These are phyloP conservation scores for Marmota flaviventris DNA, from an alignment of 2,113 vertebrate species.

Conservation along the genomic window DNA sequence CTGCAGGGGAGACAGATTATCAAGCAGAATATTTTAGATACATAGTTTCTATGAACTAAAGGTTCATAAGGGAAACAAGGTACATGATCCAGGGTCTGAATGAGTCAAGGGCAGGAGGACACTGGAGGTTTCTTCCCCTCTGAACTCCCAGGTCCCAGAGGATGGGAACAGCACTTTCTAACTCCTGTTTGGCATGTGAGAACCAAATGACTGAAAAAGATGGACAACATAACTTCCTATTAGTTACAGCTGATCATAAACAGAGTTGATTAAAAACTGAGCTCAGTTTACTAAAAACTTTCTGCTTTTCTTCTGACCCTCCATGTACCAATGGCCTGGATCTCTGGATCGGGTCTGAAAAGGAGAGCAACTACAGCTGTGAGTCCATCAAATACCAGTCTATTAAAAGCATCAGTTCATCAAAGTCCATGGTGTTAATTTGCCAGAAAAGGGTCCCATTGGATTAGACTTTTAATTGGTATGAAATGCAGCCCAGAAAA, in stretches of 20 bases:
- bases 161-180: neutral
- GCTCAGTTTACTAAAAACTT: neutral
- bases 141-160: neutral
- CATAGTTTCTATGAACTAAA: neutral
- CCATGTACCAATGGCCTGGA: neutral
- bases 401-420: slow-evolving; percentile 88
- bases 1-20: neutral
- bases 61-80: neutral
- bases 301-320: neutral
- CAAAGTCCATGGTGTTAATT: slow-evolving; percentile 87
- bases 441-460: slow-evolving; percentile 84
- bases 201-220: neutral
- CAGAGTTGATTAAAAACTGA: neutral
- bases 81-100: too few relatives aligned
- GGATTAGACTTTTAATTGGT: slow-evolving; percentile 85
- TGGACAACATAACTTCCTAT: neutral
- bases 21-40: neutral
- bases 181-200: neutral
- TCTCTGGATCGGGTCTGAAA: neutral
- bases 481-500: slow-evolving; percentile 88
- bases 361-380: slow-evolving; percentile 66
- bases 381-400: slow-evolving; percentile 81
- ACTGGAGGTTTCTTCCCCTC: neutral
- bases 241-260: neutral
- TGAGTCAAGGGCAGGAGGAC: accelerated